A percentile compares a stretch with the other conserved stretches of the same genome.
phyloP scores from a whole-genome alignment of 2,113 vertebrate genomes.

The Pelecanoides urinatrix region DNA sequence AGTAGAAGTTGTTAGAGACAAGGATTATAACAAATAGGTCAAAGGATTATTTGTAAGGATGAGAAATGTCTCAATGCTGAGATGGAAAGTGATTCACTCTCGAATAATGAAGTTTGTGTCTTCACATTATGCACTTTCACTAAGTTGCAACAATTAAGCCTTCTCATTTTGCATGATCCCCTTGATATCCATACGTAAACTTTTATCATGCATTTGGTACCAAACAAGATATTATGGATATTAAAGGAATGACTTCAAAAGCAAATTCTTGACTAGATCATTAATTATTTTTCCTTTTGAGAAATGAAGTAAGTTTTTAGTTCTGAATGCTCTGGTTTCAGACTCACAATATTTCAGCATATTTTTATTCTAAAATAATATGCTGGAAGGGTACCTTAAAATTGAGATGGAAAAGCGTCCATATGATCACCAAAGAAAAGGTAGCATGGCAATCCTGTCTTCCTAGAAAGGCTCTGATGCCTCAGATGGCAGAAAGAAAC shows the following conservation, averaged over 20 bases:
- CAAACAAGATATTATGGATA: background rate
- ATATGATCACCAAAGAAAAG: background rate
- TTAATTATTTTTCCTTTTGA: background rate
- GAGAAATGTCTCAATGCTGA: background rate
- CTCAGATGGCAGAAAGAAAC: background rate
- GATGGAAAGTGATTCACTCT: background rate
- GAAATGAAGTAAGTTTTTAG: background rate
- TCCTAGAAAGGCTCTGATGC: background rate
- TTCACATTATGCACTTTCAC: background rate
- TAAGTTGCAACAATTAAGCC: background rate
- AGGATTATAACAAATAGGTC: background rate
- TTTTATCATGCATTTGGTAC: background rate
- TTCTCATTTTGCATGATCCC: background rate
- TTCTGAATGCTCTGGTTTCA: background rate
- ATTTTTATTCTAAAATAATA: background rate
- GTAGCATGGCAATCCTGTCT: background rate
- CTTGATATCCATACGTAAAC: background rate
- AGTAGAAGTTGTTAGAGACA: background rate
- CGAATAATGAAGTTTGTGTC: background rate
- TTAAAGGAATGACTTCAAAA: background rate
- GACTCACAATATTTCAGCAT: background rate
- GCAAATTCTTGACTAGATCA: background rate
- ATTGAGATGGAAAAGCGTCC: background rate
- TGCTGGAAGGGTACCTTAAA: background rate
- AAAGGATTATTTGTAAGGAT: background rate